Evolutionary conservation across 2,797 vertebrate species (phyloP).

Genomic region (Echiichthys vipera): DNA sequence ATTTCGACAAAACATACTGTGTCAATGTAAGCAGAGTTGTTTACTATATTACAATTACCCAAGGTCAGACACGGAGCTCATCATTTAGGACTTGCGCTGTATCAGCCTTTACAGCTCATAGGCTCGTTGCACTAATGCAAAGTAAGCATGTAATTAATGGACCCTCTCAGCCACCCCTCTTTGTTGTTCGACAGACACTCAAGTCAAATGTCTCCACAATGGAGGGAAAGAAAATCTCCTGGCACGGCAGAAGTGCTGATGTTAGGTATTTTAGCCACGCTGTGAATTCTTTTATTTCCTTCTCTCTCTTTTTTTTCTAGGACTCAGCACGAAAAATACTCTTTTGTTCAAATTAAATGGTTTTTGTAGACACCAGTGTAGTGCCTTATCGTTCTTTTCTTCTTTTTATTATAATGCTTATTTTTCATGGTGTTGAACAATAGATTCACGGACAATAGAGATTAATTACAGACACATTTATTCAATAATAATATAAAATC

Average conservation of each 20-base stretch:
- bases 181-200: conserved; percentile 85
- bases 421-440: conserved; percentile 63
- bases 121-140: conserved; percentile 80
- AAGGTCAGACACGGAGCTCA: conserved; percentile 81
- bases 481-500: conserved; percentile 30
- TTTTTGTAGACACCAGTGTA: conserved; percentile 42
- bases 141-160: conserved; percentile 86
- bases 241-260: conserved; percentile 83
- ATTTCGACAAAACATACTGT: conserved; percentile 12
- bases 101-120: conserved; percentile 78
- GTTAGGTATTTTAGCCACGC: conserved; percentile 69
- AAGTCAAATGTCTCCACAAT: conserved; percentile 84
- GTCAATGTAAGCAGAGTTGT: conserved; percentile 51
- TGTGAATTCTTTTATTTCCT: conserved; percentile 56
- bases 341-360: conserved; percentile 59
- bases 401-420: conserved; percentile 38
- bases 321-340: conserved; percentile 56
- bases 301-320: conserved; percentile 21
- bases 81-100: conserved; percentile 71
- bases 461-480: conserved; percentile 40
- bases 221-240: conserved; percentile 76
- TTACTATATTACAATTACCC: conserved; percentile 78
- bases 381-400: conserved; percentile 39
- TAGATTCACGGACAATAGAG: conserved; percentile 62
- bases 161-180: conserved; percentile 81